Evolutionary conservation across 2,797 vertebrate genomes (phyloP), one percentile per base, ranked within the genome.

Genomic region (Spondyliosoma cantharus): DNA sequence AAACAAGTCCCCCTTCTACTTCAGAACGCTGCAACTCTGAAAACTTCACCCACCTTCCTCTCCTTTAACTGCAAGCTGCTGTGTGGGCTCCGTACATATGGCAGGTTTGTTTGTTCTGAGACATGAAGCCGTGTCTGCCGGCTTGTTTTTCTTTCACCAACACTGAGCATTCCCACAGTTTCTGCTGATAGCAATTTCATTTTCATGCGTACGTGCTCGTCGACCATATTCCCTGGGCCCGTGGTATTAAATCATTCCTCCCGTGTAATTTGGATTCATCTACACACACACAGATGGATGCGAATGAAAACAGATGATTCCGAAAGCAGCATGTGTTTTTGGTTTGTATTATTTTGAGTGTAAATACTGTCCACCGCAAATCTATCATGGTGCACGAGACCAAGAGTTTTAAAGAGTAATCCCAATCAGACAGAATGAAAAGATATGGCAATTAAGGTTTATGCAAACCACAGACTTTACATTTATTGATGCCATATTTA

Each of bases 191-290:
- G 5, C 45, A 16, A 61, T 53, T 71, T 59, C 53, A 15, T 60
- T 57, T 49, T 42, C 11, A 58, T 27, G 37, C 48, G 29, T 43
- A 16, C 3, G 46, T 46, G 27, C 29, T 46, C 59, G 22, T n/a
- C 17, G 22, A 5, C n/a, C 24, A 3, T 16, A 12, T 24, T n/a
- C 16, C 58, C 58, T 49, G 37, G 9, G 19, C 52, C 65, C 24
- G 8, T 22, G 37, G 60, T 63, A 64, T 64, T 54, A 65, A 68
- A 68, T 64, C 22, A 37, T 57, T 60, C 25, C 48, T 32, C 53
- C 45, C 62, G 29, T 73, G 56, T 80, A 62, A 70, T 50, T 69
- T 43, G 15, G 27, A 58, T 64, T 80, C 63, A 69, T 72, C 46
- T 27, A 11, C 57, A 52, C 58, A 13, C 32, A 52, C n/a, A 19